A percentile compares a stretch with the other conserved stretches of the same genome.
phyloP scores from a whole-genome alignment of 2,888 invertebrate genomes.

The Orthosia cruda region DNA sequence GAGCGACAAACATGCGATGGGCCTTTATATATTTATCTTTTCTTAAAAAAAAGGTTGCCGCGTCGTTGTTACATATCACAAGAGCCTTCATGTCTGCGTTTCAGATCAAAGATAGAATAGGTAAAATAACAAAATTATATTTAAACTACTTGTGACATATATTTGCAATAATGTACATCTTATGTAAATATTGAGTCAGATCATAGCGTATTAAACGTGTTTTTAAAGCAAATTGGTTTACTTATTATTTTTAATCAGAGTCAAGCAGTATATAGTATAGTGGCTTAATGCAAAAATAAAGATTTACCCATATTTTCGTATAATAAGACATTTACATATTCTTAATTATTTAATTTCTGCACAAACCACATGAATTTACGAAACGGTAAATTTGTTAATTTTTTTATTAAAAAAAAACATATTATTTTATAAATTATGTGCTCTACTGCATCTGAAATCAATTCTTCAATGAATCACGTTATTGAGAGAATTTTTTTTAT shows the following conservation, averaged over 20 bases:
- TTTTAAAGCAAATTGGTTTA: slow-evolving; percentile 1
- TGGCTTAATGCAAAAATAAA: not conserved
- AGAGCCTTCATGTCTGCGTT: not conserved
- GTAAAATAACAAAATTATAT: not conserved
- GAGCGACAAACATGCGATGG: no score
- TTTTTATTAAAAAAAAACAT: not conserved
- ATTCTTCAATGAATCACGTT: not conserved
- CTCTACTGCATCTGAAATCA: not conserved
- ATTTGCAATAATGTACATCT: not conserved
- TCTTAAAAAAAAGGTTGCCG: no score
- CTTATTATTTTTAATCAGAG: not conserved
- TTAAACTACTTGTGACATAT: not conserved
- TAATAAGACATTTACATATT: not conserved
- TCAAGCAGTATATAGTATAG: not conserved
- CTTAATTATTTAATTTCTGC: not conserved
- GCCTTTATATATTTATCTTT: no score
- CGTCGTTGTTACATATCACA: not conserved
- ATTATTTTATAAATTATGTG: not conserved
- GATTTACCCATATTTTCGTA: not conserved
- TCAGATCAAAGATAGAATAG: not conserved
- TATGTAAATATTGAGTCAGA: not conserved
- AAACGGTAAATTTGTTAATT: not conserved
- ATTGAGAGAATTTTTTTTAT: not conserved
- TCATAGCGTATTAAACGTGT: not conserved
- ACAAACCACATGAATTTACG: not conserved